Percentiles rank a stretch among this genome's conserved stretches.
Evolutionary conservation across 2,113 vertebrate species (phyloP).

Genomic region (Picathartes gymnocephalus): DNA sequence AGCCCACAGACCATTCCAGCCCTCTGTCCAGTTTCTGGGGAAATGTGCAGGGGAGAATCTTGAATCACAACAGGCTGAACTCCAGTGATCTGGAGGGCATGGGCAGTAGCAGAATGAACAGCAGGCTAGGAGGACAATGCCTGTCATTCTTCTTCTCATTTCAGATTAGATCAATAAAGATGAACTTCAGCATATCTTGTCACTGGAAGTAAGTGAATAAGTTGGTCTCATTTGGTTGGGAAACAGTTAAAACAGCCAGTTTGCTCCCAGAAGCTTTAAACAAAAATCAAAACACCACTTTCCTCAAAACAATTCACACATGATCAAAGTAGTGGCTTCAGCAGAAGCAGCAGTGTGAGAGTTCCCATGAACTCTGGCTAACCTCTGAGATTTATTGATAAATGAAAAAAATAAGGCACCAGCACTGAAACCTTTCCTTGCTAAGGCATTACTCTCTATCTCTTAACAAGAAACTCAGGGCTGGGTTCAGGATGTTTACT

Average conservation of each 20-base stretch:
- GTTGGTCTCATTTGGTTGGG: not conserved
- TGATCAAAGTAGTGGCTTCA: constrained; percentile 16
- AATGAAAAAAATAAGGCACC: constrained; percentile 17
- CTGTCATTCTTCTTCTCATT: not conserved
- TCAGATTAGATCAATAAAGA: not conserved
- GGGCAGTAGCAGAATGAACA: not conserved
- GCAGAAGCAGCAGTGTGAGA: not conserved
- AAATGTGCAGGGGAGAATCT: not conserved
- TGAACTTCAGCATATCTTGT: not conserved
- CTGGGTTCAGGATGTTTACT: not conserved
- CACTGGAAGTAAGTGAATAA: not conserved
- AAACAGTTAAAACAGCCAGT: not conserved
- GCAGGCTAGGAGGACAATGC: not conserved
- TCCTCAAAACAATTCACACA: not conserved
- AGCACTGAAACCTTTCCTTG: not conserved
- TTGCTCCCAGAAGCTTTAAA: not conserved
- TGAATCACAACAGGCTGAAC: not conserved
- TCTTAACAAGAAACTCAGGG: not conserved
- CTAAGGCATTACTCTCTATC: not conserved
- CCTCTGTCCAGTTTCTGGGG: not conserved
- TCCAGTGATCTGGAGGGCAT: not conserved
- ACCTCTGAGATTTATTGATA: constrained; percentile 50
- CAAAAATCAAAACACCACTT: not conserved
- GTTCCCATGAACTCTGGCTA: constrained; percentile 49
- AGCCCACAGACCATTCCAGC: not conserved